Conservation (phyloP, 2,888 invertebrate genomes). For the Athalia cordata region DNA sequence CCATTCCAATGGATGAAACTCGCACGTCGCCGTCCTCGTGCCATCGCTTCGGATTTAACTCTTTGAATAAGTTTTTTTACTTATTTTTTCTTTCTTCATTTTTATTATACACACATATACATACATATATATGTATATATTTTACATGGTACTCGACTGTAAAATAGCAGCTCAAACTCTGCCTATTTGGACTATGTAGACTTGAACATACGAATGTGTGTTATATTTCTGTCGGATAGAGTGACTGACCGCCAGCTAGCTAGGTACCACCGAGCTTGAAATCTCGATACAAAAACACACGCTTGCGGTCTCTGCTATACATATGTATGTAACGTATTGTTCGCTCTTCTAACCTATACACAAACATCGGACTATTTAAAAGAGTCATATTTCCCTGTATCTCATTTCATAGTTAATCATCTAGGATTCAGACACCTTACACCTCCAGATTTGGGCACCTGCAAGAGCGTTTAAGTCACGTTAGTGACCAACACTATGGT, state of each 20-base stretch:
- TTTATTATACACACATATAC: no score
- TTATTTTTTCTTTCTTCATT: not conserved
- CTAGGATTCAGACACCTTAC: slow-evolving; percentile 30
- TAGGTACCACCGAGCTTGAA: not conserved
- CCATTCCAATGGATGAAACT: slow-evolving; percentile 3
- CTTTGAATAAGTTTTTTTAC: slow-evolving; percentile 4
- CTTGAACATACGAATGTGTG: slow-evolving; percentile 4
- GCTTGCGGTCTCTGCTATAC: not conserved
- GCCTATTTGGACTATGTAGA: not conserved
- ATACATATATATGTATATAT: no score
- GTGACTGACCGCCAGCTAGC: slow-evolving; percentile 12
- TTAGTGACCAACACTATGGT: not conserved
- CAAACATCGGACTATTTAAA: slow-evolving; percentile 3
- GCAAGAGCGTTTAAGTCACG: slow-evolving; percentile 11
- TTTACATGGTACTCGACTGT: not conserved
- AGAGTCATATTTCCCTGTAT: slow-evolving; percentile 30
- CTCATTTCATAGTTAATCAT: slow-evolving; percentile 41
- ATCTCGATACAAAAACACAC: not conserved
- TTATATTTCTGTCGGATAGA: slow-evolving; percentile 6
- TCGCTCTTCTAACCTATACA: not conserved
- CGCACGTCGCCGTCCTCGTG: not conserved
- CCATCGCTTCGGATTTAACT: slow-evolving; percentile 21
- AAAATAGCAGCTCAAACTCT: not conserved
- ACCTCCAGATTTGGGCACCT: slow-evolving; percentile 24
- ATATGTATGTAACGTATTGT: not conserved